phyloP scores from a whole-genome alignment of 1,140 invertebrate genomes.

The Eubasilissa regina region DNA sequence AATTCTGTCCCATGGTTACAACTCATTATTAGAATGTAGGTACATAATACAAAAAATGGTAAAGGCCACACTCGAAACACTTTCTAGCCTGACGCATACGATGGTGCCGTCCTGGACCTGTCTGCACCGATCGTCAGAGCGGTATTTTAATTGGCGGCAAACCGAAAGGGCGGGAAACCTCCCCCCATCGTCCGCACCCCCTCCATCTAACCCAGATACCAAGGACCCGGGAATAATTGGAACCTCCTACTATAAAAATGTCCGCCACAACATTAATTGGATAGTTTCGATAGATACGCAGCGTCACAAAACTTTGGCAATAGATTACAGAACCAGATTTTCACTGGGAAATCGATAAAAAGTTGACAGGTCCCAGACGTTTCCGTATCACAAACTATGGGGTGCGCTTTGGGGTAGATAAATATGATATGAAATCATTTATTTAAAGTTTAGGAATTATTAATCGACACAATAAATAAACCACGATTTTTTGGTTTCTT shows the following conservation, averaged over 20 bases:
- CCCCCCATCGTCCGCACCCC: not conserved
- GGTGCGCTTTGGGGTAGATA: not conserved
- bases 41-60: not conserved
- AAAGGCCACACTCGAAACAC: not conserved
- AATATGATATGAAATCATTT: not conserved
- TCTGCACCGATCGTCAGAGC: constrained; percentile 18
- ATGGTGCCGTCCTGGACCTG: constrained; percentile 8
- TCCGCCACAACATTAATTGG: constrained; percentile 21
- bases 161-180: constrained; percentile 15
- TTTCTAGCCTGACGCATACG: not conserved
- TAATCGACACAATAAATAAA: no score
- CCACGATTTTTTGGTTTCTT: no score
- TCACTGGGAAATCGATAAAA: not conserved
- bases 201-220: constrained; percentile 8
- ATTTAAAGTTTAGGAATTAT: no score
- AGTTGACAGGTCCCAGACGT: not conserved
- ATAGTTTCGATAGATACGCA: constrained; percentile 34
- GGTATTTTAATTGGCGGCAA: constrained; percentile 45
- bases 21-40: not conserved
- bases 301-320: constrained; percentile 10
- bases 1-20: not conserved
- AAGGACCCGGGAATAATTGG: constrained; percentile 29
- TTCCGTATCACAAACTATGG: not conserved
- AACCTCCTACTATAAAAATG: constrained; percentile 24
- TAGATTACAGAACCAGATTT: constrained; percentile 1